These are phyloP conservation scores for Aspidoscelis tigris DNA, from an alignment of 2,113 vertebrate genomes.

Conservation along the genomic window DNA sequence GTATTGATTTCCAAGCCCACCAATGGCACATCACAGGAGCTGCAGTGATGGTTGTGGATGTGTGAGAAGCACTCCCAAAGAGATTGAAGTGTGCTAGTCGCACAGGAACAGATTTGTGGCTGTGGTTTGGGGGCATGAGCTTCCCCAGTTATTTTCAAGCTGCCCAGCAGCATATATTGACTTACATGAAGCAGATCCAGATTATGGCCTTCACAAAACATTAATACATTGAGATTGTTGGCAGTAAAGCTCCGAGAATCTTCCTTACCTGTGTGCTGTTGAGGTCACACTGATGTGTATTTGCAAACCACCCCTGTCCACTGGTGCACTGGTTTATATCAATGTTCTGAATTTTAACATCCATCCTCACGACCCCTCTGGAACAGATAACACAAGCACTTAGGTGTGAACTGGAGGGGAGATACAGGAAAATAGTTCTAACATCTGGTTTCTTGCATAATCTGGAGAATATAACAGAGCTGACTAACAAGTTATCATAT, in stretches of 20 bases:
- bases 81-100: no score
- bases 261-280: conserved; percentile 92
- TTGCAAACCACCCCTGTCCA: conserved; percentile 86
- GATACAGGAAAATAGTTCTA: neutral
- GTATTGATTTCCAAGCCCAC: no score
- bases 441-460: neutral
- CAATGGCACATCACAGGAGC: no score
- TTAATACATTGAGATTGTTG: neutral
- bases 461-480: neutral
- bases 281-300: conserved; percentile 92
- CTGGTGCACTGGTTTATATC: conserved; percentile 88
- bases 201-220: neutral
- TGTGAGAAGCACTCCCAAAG: no score
- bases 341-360: conserved; percentile 86
- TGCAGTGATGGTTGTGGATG: no score
- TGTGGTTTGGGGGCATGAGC: no score
- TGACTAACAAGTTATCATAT: neutral
- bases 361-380: conserved; percentile 91
- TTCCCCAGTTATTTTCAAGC: no score
- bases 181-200: no score
- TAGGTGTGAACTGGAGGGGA: neutral
- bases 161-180: no score
- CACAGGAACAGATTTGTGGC: no score
- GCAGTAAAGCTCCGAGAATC: neutral
- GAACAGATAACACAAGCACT: conserved; percentile 4